Base-by-base conservation (phyloP, 2,888 invertebrate genomes). In the Lithosia quadra region DNA sequence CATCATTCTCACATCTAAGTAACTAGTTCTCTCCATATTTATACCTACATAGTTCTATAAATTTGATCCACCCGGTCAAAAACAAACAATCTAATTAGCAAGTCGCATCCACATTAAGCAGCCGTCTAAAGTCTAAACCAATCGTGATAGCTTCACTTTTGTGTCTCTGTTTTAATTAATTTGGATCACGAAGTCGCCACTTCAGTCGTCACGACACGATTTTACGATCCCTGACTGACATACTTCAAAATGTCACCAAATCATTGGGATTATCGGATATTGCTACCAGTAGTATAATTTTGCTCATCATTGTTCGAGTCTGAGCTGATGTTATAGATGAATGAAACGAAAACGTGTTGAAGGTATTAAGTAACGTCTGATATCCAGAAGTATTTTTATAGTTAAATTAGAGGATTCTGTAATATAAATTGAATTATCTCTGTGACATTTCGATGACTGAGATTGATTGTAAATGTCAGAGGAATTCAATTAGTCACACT, bases 111-210 rank as follows among this genome's bases (percentile, higher is more conserved):
- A 91, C 76, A 81, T 78, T 91, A 86, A 81, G 85, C 83, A 81
- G 84, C 79, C 88, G 82, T 80, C 76, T 78, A 81, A 81, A 87
- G 81, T 82, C 67, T 56, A 63, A 70, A 58, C 63, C 88, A 90
- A 93, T 94, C 95, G 93, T 92, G 95, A 94, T 94, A 91, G 89
- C 91, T 89, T 49, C 86, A 90, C 91, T 92, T 92, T 93, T 92
- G 93, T 91, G 92, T 93, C 90, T 93, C 88, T 86, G 92, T 92
- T 94, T 94, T 95, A 95, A 95, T 95, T 95, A 95, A 95, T 95
- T 94, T 94, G 92, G 93, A 92, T 93, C 95, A 95, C 95, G 95
- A 95, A 90, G 90, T 93, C 92, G 91, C 94, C 94, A 94, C 95
- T 93, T 93, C 86, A 89, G 89, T 88, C 88, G 91, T 94, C 95